These are phyloP conservation scores for Dynastes grantii DNA, from an alignment of 2,888 invertebrate genomes.

Conservation along the genomic window DNA sequence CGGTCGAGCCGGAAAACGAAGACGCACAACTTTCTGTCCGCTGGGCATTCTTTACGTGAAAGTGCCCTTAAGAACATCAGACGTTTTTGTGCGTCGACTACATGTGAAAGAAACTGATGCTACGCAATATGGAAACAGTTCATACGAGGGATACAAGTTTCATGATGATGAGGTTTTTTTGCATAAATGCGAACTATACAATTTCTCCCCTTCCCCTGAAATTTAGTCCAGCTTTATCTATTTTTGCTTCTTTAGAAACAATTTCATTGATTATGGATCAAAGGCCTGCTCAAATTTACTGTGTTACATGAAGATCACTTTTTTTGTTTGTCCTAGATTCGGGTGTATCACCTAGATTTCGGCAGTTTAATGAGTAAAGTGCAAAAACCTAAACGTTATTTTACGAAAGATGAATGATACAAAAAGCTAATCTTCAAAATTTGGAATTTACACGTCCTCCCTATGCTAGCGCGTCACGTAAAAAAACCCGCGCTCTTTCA, in stretches of 20 bases:
- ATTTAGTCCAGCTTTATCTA: neutral
- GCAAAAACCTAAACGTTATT: too few species aligned
- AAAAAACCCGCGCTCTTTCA: neutral
- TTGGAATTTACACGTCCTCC: too few species aligned
- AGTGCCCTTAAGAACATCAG: constrained; percentile 29
- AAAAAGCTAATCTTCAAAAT: too few species aligned
- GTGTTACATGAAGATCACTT: neutral
- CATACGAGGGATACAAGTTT: neutral
- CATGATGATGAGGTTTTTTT: neutral
- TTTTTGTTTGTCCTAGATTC: neutral
- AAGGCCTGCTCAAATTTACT: too few species aligned
- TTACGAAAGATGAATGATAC: too few species aligned
- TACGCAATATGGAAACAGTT: constrained; percentile 9
- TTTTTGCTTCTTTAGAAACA: neutral
- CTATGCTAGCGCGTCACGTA: too few species aligned
- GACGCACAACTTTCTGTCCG: constrained; percentile 18
- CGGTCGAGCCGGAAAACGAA: constrained; percentile 14
- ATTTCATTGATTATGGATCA: neutral
- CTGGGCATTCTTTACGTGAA: constrained; percentile 11
- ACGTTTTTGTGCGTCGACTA: constrained; percentile 21
- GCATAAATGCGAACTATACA: neutral
- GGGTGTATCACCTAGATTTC: too few species aligned
- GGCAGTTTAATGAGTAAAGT: too few species aligned
- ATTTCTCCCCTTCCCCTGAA: neutral
- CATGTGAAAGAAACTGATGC: constrained; percentile 20